Evolutionary conservation across 2,888 invertebrate species (phyloP), one percentile per base, ranked within the genome.

Genomic region (Pristionchus fissidentatus): DNA sequence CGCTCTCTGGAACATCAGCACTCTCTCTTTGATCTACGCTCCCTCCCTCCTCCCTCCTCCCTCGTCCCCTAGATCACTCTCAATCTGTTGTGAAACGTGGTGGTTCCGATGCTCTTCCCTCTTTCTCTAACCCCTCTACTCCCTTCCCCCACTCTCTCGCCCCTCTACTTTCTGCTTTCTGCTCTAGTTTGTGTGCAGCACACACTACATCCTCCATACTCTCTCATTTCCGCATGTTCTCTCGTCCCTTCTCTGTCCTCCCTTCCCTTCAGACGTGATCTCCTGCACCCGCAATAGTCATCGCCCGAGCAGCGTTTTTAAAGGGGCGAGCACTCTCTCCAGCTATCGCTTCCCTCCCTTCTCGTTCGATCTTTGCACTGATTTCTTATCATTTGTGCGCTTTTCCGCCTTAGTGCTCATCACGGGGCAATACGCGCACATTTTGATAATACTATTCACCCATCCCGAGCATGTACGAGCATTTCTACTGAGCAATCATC

Each of bases 281-380:
- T 60, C 5, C 32, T n/a, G 19, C 70, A 1, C 62, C 70, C 41
- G 70, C n/a, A 70, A 70, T 70, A 41, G 70, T 70, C 70, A 70
- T 41, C 70, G 70, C 32, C 41, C 5, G n/a, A 15, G 41, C 41
- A 41, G 10, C 10, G 70, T 70, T 70, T 70, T 70, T 70, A 70
- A 70, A 70, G 70, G 41, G 70, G 38, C 38, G 5, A n/a, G 7
- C 19, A n/a, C n/a, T n/a, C n/a, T n/a, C n/a, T n/a, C n/a, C n/a
- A n/a, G n/a, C n/a, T n/a, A n/a, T n/a, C n/a, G n/a, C n/a, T n/a
- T n/a, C n/a, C n/a, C n/a, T n/a, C n/a, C n/a, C n/a, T n/a, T n/a
- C n/a, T n/a, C n/a, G n/a, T n/a, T n/a, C n/a, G n/a, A n/a, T n/a
- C n/a, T n/a, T n/a, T n/a, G n/a, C n/a, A n/a, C n/a, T n/a, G n/a